Evolutionary conservation across 2,113 vertebrate genomes (phyloP).

Genomic region (Tamias sibiricus): DNA sequence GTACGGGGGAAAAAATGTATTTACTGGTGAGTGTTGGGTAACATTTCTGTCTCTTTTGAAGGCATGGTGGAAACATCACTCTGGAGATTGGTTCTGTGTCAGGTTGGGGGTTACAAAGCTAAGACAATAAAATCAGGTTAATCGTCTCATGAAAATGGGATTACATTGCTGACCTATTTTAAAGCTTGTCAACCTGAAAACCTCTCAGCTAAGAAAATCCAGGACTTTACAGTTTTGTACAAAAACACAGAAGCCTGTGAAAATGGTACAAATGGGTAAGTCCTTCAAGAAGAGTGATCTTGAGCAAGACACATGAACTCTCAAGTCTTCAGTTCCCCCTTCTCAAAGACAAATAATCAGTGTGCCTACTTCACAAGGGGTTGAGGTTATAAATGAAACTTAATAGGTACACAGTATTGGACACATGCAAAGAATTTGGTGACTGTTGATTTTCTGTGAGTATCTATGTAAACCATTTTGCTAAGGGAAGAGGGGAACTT

Average conservation of each 20-base stretch:
- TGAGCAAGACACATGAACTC: background rate
- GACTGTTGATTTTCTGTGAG: background rate
- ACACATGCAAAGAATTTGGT: background rate
- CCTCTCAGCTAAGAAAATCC: conserved; percentile 13
- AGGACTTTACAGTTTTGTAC: background rate
- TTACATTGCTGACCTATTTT: conserved; percentile 60
- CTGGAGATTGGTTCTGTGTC: background rate
- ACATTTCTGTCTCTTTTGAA: background rate
- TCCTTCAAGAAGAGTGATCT: background rate
- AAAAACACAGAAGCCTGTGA: background rate
- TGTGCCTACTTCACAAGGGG: background rate
- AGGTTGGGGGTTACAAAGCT: background rate
- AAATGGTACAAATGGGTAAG: background rate
- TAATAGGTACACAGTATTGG: background rate
- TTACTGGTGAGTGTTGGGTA: background rate
- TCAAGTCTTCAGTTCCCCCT: background rate
- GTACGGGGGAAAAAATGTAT: background rate
- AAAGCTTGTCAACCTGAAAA: conserved; percentile 1
- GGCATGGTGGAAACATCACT: background rate
- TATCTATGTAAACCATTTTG: background rate
- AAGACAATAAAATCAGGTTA: conserved; percentile 31
- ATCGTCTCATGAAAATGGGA: conserved; percentile 46
- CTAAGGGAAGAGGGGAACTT: background rate
- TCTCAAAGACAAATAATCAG: background rate
- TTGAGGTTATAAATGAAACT: background rate